Percentiles rank a stretch among this genome's conserved stretches.
Evolutionary conservation across 92 coral and sea anemone genomes (phyloP).

Genomic region (Heteractis magnifica): DNA sequence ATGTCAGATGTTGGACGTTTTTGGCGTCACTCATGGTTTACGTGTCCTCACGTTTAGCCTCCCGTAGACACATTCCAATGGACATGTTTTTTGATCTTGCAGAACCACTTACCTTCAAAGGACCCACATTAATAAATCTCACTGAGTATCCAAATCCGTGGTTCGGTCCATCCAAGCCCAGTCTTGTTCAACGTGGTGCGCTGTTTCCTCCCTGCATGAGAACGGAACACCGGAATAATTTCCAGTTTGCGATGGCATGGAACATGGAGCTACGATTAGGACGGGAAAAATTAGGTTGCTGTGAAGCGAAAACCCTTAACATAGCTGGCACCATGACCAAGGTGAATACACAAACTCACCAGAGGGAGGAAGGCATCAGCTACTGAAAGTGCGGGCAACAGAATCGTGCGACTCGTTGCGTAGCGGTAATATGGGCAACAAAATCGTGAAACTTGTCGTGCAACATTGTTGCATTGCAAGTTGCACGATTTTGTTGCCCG

Average conservation of each 20-base stretch:
- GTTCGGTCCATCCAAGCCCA: constrained; percentile 39
- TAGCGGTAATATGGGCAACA: neutral
- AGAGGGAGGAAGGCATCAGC: neutral
- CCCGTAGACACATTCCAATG: neutral
- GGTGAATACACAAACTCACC: constrained; percentile 21
- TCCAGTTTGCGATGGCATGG: constrained; percentile 24
- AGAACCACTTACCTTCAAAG: constrained; percentile 54
- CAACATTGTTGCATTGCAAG: too few species aligned
- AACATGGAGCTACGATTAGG: neutral
- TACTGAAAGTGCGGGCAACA: neutral
- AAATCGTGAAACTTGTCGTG: too few species aligned
- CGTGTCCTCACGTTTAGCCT: neutral
- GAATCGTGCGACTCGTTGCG: neutral
- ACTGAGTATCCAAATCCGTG: constrained; percentile 48
- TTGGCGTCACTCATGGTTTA: neutral
- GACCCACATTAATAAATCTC: constrained; percentile 24
- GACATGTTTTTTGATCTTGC: neutral
- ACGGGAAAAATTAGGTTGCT: constrained; percentile 50
- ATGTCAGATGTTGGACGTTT: neutral
- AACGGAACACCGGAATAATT: constrained; percentile 43
- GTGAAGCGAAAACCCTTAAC: constrained; percentile 43
- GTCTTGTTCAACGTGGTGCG: constrained; percentile 50
- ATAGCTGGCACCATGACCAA: constrained; percentile 57
- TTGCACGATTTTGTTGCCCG: too few species aligned
- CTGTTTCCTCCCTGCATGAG: constrained; percentile 65